Evolutionary conservation across 2,797 vertebrate species (phyloP).

Genomic region (Notamacropus eugenii): DNA sequence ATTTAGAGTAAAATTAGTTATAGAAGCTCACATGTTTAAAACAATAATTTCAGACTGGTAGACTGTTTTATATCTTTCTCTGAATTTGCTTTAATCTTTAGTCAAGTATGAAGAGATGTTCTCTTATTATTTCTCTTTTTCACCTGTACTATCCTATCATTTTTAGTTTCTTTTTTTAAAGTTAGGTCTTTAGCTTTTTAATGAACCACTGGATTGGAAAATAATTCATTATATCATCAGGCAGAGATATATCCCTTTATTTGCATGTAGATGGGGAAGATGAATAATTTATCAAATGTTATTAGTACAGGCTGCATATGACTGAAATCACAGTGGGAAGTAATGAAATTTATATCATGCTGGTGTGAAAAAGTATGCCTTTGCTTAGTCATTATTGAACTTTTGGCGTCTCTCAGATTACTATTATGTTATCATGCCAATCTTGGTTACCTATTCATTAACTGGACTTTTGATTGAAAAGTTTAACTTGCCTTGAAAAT

Average conservation of each 20-base stretch:
- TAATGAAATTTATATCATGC: constrained; percentile 77
- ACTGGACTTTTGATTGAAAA: constrained; percentile 78
- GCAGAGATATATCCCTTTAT: constrained; percentile 74
- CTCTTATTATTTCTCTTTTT: constrained; percentile 65
- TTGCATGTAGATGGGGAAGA: constrained; percentile 81
- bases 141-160: constrained; percentile 47
- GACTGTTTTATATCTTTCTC: constrained; percentile 17
- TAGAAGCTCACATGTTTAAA: constrained; percentile 2
- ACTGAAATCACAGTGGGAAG: constrained; percentile 67
- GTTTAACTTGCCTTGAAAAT: constrained; percentile 84
- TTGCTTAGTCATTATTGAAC: constrained; percentile 66
- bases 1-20: constrained; percentile 46
- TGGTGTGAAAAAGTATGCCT: constrained; percentile 68
- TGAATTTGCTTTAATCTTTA: constrained; percentile 55
- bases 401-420: constrained; percentile 73
- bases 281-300: constrained; percentile 84
- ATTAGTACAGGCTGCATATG: constrained; percentile 75
- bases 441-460: constrained; percentile 82
- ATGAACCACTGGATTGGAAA: constrained; percentile 82
- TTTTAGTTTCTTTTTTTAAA: constrained; percentile 50
- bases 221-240: constrained; percentile 80
- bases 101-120: constrained; percentile 15
- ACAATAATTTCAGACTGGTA: constrained; percentile 34
- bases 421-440: constrained; percentile 61
- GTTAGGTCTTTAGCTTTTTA: constrained; percentile 71